A percentile compares a stretch with the other conserved stretches of the same genome.
These are phyloP conservation scores for Eriosoma lanigerum DNA, from an alignment of 1,140 invertebrate genomes.

Conservation along the genomic window DNA sequence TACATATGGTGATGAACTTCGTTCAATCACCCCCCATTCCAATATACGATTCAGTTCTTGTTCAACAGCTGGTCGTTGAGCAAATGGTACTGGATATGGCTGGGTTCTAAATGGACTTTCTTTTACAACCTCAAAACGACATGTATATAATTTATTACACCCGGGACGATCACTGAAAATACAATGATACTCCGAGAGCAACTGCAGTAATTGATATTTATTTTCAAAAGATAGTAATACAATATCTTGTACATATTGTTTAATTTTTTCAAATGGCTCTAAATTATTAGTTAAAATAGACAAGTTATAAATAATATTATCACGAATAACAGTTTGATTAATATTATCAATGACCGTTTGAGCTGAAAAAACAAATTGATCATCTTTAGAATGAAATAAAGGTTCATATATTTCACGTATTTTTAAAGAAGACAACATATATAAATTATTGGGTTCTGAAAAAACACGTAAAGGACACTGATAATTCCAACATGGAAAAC, in stretches of 20 bases:
- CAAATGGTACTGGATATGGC: background rate
- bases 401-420: background rate
- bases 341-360: background rate
- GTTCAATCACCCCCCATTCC: conserved; percentile 18
- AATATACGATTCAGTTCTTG: background rate
- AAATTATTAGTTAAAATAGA: background rate
- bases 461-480: background rate
- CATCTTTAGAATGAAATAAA: background rate
- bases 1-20: background rate
- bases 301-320: background rate
- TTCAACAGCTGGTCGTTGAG: background rate
- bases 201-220: background rate
- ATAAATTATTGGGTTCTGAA: background rate
- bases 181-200: background rate
- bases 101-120: background rate
- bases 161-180: background rate
- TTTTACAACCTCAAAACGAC: background rate
- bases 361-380: background rate
- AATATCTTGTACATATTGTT: background rate
- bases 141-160: background rate
- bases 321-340: background rate
- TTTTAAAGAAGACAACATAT: background rate
- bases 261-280: background rate
- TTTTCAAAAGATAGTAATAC: background rate
- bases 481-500: background rate